Evolutionary conservation across 1,140 invertebrate species (phyloP), one percentile per base, ranked within the genome.

Genomic region (Sminthurides bifidus): DNA sequence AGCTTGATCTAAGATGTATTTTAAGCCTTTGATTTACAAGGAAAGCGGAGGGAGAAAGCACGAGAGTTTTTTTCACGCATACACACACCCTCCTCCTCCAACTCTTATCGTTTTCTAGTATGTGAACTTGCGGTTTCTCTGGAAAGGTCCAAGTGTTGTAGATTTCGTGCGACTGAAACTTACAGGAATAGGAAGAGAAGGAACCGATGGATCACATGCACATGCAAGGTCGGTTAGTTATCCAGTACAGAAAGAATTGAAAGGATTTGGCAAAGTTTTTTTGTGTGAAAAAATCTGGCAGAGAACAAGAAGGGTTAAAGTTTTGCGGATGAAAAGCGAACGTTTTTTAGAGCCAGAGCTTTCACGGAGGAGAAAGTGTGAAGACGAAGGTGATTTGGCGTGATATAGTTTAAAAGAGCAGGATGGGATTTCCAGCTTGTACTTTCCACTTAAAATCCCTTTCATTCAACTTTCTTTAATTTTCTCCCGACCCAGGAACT

Each of bases 371-470:
- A 4, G 23, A 15, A 17, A 6, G 38, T 41, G n/a, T n/a, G n/a
- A 17, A n/a, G n/a, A 17, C 17, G 15, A n/a, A 35, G 33, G n/a
- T 35, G 8, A 10, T 35, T 35, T 35, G 8, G n/a, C n/a, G 8
- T 35, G 33, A 35, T 35, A 10, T 35, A n/a, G 33, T 35, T 35
- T 35, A n/a, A 15, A 5, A 17, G 38, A 41, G n/a, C 5, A 5
- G 6, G 38, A 41, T 41, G 23, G 23, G n/a, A 41, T 41, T 41
- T 5, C 23, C n/a, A n/a, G 23, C 15, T 17, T 41, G 6, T 21
- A 41, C 38, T 41, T 41, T 41, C 38, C 38, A 41, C 38, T 41
- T 41, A 41, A 35, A 41, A 41, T 21, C n/a, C 15, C 38, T 41
- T 41, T 41, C n/a, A 41, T 21, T 41, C 23, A 41, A 41, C 5